These are phyloP conservation scores for Bettongia penicillata DNA, from an alignment of 2,113 vertebrate genomes.

Conservation along the genomic window DNA sequence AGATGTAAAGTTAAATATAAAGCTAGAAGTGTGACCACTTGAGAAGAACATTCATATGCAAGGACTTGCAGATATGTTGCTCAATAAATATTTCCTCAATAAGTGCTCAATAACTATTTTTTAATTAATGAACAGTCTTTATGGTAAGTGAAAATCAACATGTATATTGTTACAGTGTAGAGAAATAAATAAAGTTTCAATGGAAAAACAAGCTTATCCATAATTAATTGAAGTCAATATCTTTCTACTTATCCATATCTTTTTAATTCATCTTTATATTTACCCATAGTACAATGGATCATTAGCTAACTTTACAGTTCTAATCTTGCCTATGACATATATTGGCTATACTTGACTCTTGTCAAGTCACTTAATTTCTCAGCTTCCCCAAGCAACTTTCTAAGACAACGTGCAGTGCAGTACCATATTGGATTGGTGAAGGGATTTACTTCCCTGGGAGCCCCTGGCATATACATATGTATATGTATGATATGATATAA, in stretches of 20 bases:
- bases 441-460: neutral
- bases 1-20: neutral
- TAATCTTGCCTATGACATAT: neutral
- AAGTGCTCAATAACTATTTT: neutral
- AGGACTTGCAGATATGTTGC: neutral
- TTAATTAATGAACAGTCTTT: neutral
- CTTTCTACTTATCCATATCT: neutral
- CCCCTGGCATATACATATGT: neutral
- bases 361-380: neutral
- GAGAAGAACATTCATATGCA: neutral
- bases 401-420: neutral
- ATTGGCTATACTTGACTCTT: neutral
- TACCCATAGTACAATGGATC: neutral
- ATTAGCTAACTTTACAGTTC: neutral
- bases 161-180: neutral
- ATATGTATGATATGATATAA: neutral
- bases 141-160: neutral
- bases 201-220: neutral
- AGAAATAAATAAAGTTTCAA: neutral
- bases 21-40: neutral
- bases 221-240: neutral
- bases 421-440: neutral
- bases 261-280: neutral
- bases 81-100: neutral
- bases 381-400: neutral